Conservation (phyloP, 92 coral and sea anemone genomes). For the Siderastrea radians region DNA sequence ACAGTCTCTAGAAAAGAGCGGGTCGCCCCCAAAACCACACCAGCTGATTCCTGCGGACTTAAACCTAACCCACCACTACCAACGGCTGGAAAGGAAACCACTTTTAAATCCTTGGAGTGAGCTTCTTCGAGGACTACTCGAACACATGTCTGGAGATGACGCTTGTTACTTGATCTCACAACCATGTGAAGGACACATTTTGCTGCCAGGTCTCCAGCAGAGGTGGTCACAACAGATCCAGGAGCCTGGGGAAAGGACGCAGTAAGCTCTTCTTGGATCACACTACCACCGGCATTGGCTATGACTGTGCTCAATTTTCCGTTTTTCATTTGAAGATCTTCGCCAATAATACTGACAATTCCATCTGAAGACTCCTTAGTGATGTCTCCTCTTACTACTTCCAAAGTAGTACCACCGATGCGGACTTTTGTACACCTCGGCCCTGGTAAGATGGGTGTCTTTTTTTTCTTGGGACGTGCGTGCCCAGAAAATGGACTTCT, state of each 20-base stretch:
- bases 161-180: constrained; percentile 11
- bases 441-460: not conserved
- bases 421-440: not conserved
- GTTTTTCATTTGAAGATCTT: constrained; percentile 25
- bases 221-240: constrained; percentile 36
- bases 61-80: constrained; percentile 34
- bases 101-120: constrained; percentile 1
- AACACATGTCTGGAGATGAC: constrained; percentile 32
- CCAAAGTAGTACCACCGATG: constrained; percentile 20
- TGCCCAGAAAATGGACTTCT: not conserved
- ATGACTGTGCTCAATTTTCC: constrained; percentile 41
- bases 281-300: constrained; percentile 35
- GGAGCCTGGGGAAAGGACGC: not conserved
- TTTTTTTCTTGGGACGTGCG: not conserved
- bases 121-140: constrained; percentile 25
- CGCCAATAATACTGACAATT: constrained; percentile 36
- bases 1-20: not conserved
- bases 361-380: constrained; percentile 46
- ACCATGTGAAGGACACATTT: constrained; percentile 37
- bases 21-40: constrained; percentile 29
- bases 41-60: constrained; percentile 35
- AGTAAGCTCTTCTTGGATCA: constrained; percentile 25
- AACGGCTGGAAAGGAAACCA: constrained; percentile 45
- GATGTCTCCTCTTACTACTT: constrained; percentile 48
- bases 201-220: constrained; percentile 40